These are phyloP conservation scores for Sminthurinus aureus DNA, from an alignment of 2,888 invertebrate species.

Conservation along the genomic window DNA sequence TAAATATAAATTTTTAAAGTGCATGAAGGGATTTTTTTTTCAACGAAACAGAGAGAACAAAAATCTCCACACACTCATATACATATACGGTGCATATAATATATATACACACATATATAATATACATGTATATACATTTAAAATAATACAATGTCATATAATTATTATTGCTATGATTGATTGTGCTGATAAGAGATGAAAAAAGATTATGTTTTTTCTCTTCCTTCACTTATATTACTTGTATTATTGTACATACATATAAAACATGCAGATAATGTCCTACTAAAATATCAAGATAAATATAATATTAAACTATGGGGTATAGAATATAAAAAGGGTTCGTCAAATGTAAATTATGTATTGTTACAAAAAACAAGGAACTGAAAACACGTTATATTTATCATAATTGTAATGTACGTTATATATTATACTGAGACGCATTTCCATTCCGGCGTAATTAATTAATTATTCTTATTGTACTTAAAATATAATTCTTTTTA, in stretches of 20 bases:
- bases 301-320: no score
- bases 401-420: constrained; percentile 23
- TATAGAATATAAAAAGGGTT: no score
- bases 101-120: no score
- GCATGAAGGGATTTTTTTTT: constrained; percentile 15
- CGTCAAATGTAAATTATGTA: constrained; percentile 1
- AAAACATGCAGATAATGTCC: no score
- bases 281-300: constrained; percentile 3
- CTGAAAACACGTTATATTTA: constrained; percentile 27
- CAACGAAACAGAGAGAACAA: constrained; percentile 2
- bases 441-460: constrained; percentile 32
- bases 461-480: constrained; percentile 1
- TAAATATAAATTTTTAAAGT: not conserved
- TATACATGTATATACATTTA: not conserved
- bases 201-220: no score
- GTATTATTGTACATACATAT: no score
- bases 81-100: not conserved
- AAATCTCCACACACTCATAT: constrained; percentile 7
- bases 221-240: no score
- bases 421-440: constrained; percentile 28
- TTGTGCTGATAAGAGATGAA: no score
- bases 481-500: not conserved
- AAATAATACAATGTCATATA: not conserved
- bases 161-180: not conserved
- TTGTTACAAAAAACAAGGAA: constrained; percentile 25